These are phyloP conservation scores for Psophia crepitans DNA, from an alignment of 2,113 vertebrate genomes.

Conservation along the genomic window DNA sequence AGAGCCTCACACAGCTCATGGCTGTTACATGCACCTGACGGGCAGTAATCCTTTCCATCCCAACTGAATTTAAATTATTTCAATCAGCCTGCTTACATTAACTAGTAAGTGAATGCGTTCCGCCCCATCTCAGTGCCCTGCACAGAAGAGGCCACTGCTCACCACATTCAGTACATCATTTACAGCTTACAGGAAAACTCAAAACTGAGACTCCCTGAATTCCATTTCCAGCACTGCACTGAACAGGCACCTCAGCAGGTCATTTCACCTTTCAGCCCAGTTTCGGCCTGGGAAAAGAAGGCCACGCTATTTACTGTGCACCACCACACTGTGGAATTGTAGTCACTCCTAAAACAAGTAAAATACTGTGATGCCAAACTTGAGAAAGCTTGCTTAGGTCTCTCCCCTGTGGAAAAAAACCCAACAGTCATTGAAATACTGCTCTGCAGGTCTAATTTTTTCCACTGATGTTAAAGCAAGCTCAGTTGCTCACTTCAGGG, in stretches of 20 bases:
- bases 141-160: background rate
- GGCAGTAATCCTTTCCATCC: background rate
- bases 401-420: background rate
- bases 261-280: background rate
- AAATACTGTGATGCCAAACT: background rate
- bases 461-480: background rate
- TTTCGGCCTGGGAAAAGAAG: background rate
- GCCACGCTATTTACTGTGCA: background rate
- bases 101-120: background rate
- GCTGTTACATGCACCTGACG: background rate
- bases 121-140: background rate
- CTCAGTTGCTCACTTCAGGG: background rate
- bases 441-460: background rate
- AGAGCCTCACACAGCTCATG: background rate
- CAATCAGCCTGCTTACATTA: background rate
- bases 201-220: background rate
- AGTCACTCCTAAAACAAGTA: background rate
- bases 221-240: background rate
- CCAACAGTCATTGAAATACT: background rate
- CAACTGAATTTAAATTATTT: conserved; percentile 12
- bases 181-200: background rate
- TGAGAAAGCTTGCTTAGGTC: background rate
- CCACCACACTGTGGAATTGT: background rate
- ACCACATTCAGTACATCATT: background rate
- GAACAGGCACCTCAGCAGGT: background rate